These are phyloP conservation scores for Oxystoma pomonae DNA, from an alignment of 2,888 invertebrate species.

Conservation along the genomic window DNA sequence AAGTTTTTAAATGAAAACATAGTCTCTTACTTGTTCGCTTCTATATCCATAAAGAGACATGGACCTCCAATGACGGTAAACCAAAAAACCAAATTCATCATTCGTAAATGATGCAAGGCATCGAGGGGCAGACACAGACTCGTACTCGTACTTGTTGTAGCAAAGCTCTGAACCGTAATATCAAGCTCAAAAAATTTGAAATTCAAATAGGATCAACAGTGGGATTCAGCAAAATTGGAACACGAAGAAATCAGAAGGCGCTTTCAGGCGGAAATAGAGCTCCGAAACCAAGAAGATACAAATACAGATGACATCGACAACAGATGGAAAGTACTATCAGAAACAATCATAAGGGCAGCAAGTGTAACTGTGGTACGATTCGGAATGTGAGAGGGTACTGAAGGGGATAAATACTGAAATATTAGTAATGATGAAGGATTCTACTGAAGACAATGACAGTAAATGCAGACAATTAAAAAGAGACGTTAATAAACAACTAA, in stretches of 20 bases:
- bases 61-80: too few species aligned
- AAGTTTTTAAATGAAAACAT: too few species aligned
- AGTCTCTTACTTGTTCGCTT: too few species aligned
- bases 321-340: not conserved
- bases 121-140: too few species aligned
- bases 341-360: not conserved
- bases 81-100: too few species aligned
- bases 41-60: too few species aligned
- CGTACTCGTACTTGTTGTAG: conserved; percentile 9
- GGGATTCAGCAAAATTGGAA: conserved; percentile 10
- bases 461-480: conserved; percentile 11
- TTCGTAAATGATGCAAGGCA: too few species aligned
- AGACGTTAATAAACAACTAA: conserved; percentile 13
- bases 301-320: not conserved
- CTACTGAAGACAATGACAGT: too few species aligned
- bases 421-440: too few species aligned
- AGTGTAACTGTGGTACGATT: conserved; percentile 1
- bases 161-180: conserved; percentile 11
- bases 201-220: conserved; percentile 2
- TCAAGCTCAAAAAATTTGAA: conserved; percentile 8
- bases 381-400: conserved; percentile 8
- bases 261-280: conserved; percentile 1
- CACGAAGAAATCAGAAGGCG: conserved; percentile 7
- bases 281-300: too few species aligned
- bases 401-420: too few species aligned